These are phyloP conservation scores for Oceanites oceanicus DNA, from an alignment of 2,113 vertebrate genomes.

Conservation along the genomic window DNA sequence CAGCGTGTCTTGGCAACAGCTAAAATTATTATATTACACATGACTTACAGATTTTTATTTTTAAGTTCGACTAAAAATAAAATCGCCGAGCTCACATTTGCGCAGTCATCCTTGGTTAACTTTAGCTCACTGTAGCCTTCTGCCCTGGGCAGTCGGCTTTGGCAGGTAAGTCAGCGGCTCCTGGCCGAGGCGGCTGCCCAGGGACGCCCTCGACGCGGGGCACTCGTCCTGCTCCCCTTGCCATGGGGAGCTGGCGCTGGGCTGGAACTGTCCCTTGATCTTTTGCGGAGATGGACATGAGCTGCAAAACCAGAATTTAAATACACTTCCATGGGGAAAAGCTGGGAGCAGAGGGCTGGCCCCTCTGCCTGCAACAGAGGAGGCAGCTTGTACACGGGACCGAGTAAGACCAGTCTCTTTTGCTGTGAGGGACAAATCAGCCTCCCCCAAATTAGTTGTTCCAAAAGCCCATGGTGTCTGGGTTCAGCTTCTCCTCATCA, in stretches of 20 bases:
- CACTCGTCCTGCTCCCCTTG: not conserved
- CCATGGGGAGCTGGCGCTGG: accelerated
- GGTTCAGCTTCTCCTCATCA: not conserved
- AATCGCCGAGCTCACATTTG: slow-evolving; percentile 36
- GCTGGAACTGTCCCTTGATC: not conserved
- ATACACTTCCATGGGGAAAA: not conserved
- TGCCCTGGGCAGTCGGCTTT: not conserved
- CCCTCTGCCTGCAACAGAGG: not conserved
- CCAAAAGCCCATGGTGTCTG: accelerated
- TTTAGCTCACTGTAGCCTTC: not conserved
- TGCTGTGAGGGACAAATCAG: not conserved
- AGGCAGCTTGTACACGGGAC: not conserved
- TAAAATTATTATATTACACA: slow-evolving; percentile 69
- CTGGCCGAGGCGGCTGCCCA: not conserved
- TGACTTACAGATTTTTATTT: slow-evolving; percentile 47
- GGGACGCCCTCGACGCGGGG: not conserved
- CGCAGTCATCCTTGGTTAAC: slow-evolving; percentile 64
- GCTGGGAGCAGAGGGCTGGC: not conserved
- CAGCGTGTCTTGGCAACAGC: slow-evolving; percentile 61
- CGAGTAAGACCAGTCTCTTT: not conserved
- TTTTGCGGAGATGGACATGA: not conserved
- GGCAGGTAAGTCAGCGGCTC: slow-evolving; percentile 3
- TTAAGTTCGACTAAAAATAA: slow-evolving; percentile 44
- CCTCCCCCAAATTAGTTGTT: not conserved
- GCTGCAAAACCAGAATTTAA: not conserved